Evolutionary conservation across 2,797 vertebrate species (phyloP).

Genomic region (Syngnathus rostellatus): DNA sequence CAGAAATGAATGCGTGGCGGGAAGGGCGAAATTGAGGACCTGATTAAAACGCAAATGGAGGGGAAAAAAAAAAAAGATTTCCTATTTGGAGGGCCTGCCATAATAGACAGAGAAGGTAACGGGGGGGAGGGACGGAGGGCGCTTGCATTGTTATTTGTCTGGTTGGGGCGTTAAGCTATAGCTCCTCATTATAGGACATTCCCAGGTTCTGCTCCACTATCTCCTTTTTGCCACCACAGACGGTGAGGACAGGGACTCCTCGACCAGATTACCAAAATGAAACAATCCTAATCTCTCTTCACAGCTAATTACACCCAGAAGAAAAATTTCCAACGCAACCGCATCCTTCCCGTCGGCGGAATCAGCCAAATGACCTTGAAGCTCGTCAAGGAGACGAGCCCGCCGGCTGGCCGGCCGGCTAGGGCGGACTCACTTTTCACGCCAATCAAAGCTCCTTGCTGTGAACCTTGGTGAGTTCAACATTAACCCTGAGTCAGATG

Average conservation of each 20-base stretch:
- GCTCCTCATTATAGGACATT: conserved; percentile 56
- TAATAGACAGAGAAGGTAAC: conserved; percentile 47
- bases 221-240: conserved; percentile 26
- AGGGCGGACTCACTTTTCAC: conserved; percentile 3
- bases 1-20: conserved; percentile 22
- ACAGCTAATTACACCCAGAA: conserved; percentile 52
- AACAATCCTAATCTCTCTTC: conserved; percentile 59
- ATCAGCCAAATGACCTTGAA: conserved; percentile 45
- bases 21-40: conserved; percentile 51
- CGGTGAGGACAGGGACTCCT: conserved; percentile 37
- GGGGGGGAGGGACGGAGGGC: conserved; percentile 11
- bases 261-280: conserved; percentile 58
- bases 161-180: conserved; percentile 35
- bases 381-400: conserved; percentile 4
- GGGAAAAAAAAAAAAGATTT: conserved; percentile 50
- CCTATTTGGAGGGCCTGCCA: conserved; percentile 46
- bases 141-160: conserved; percentile 53
- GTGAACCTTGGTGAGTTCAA: conserved; percentile 12
- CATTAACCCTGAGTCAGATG: conserved; percentile 42
- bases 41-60: conserved; percentile 64
- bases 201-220: conserved; percentile 50
- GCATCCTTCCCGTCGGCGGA: conserved; percentile 28
- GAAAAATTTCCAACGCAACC: conserved; percentile 42
- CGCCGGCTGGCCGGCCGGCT: neutral
- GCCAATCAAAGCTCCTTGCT: conserved; percentile 9